phyloP scores from a whole-genome alignment of 30 jellyfish, hydroid and myxozoan genomes.

The Hydractinia echinata region DNA sequence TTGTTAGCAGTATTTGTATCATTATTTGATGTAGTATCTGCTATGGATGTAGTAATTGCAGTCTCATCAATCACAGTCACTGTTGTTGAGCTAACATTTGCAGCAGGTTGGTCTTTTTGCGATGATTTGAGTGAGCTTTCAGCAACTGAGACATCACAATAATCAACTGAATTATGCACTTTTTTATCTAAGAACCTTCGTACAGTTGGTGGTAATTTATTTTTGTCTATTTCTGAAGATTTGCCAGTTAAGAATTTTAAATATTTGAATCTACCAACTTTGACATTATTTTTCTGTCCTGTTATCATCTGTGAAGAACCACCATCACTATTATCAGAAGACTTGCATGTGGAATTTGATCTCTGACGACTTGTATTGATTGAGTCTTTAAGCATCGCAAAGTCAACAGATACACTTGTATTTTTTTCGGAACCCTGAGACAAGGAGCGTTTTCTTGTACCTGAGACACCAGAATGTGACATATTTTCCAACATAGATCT shows the following conservation, averaged over 20 bases:
- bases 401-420: too few relatives aligned
- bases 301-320: neutral
- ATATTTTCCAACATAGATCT: neutral
- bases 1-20: too few relatives aligned
- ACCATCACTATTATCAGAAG: neutral
- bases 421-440: neutral
- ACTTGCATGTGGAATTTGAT: neutral
- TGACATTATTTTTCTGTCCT: neutral
- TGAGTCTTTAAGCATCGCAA: too few relatives aligned
- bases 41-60: too few relatives aligned
- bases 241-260: neutral
- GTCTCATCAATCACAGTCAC: too few relatives aligned
- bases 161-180: neutral
- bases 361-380: too few relatives aligned
- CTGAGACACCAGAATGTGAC: neutral
- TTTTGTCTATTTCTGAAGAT: neutral
- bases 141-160: too few relatives aligned
- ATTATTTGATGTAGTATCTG: too few relatives aligned
- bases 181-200: slow-evolving; percentile 8
- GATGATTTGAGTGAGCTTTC: neutral
- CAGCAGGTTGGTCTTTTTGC: neutral
- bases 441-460: neutral
- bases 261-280: slow-evolving; percentile 3
- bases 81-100: neutral
- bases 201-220: neutral